Evolutionary conservation across 2,797 vertebrate genomes (phyloP).

Genomic region (Tarsius wallacei): DNA sequence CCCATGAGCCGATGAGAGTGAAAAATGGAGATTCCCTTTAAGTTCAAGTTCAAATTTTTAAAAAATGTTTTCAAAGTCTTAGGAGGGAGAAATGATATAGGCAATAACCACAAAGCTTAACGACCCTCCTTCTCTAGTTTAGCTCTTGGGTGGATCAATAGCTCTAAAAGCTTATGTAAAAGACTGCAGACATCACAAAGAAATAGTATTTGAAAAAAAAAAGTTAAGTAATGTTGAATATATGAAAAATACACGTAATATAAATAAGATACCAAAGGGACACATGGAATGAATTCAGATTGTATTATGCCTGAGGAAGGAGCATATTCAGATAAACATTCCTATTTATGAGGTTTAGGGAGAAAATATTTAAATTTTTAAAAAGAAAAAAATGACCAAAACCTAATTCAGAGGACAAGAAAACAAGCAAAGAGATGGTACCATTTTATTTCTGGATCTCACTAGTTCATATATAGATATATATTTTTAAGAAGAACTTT

Average conservation of each 20-base stretch:
- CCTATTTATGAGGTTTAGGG: neutral
- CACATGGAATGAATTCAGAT: neutral
- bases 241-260: neutral
- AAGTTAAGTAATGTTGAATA: neutral
- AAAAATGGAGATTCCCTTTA: neutral
- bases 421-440: neutral
- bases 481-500: slow-evolving; percentile 10
- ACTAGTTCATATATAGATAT: neutral
- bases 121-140: neutral
- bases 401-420: neutral
- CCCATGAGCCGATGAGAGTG: neutral
- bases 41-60: neutral
- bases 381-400: neutral
- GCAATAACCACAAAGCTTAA: neutral
- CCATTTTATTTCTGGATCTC: neutral
- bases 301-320: neutral
- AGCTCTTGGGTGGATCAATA: neutral
- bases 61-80: neutral
- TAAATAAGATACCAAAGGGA: neutral
- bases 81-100: neutral
- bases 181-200: neutral
- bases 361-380: neutral
- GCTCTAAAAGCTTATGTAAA: neutral
- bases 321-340: neutral
- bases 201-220: neutral